phyloP scores from a whole-genome alignment of 2,888 invertebrate species.

The Tenthredo scrophulariae region DNA sequence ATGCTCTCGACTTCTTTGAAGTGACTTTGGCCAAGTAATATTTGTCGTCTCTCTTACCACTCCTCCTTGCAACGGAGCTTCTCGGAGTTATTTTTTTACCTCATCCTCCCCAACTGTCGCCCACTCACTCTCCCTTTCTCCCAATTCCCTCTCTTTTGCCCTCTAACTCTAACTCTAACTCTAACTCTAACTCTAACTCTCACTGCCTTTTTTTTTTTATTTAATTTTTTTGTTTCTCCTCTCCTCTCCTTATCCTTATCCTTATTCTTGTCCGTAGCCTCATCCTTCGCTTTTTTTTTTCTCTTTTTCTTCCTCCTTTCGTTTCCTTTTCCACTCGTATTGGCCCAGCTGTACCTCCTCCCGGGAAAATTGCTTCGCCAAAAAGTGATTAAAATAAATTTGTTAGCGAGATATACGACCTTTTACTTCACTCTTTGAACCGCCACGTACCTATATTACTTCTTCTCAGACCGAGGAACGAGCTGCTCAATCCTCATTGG shows the following conservation, averaged over 20 bases:
- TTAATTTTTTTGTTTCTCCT: slow-evolving; percentile 25
- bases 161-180: neutral
- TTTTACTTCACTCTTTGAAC: neutral
- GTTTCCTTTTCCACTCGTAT: slow-evolving; percentile 52
- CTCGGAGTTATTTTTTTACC: neutral
- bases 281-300: slow-evolving; percentile 29
- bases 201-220: neutral
- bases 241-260: slow-evolving; percentile 17
- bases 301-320: slow-evolving; percentile 42
- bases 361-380: neutral
- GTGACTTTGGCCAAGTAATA: slow-evolving; percentile 48
- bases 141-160: neutral
- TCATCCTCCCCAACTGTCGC: neutral
- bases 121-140: neutral
- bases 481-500: neutral
- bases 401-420: neutral
- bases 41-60: slow-evolving; percentile 44
- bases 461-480: neutral
- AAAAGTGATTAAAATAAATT: slow-evolving; percentile 40
- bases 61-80: slow-evolving; percentile 20
- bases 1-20: slow-evolving; percentile 51
- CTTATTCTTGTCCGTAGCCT: slow-evolving; percentile 26
- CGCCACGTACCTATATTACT: neutral
- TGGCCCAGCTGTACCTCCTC: neutral
- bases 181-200: too few relatives aligned